Base-by-base conservation (phyloP, 2,113 vertebrate species). In the Dromiciops gliroides region DNA sequence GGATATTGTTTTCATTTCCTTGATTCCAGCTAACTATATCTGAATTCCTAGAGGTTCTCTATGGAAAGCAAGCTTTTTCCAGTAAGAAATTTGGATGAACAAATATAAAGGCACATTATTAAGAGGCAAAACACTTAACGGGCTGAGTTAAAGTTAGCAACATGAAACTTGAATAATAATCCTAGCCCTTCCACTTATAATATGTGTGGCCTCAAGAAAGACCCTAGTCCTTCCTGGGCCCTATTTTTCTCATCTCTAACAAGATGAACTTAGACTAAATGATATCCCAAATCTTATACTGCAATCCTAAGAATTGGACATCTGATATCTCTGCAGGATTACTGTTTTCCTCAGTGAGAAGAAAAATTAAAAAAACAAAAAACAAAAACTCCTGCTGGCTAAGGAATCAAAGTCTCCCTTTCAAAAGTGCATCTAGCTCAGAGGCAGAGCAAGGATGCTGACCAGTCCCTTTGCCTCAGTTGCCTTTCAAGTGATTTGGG, bases 211-310 rank as follows among this genome's bases (percentile, higher is more conserved):
- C 67, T 83, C 0, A 5, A 7, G 16, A 1, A n/a, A 75, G 24
- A 75, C 4, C 16, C 37, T n/a, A 37, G 8, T 1, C 67, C 37
- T n/a, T 4, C 9, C 28, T 14, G 56, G 28, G 28, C 28, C 11
- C 37, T 7, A 53, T 53, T 53, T 60, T 31, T 60, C 67, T 75
- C 14, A n/a, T 75, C 67, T 19, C 1, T 75, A n/a, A 75, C 14
- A n/a, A 19, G 67, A n/a, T 67, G 53, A 67, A 37, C 12, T 12
- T 67, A 67, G 12, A 37, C 12, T 37, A 37, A 11, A 67, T 37
- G 56, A 31, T 12, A 0, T 67, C 31, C 16, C 31, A n/a, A n/a
- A n/a, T n/a, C 1, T 1, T 4, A 19, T 4, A 1, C 67, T 22
- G 67, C 19, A 16, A 22, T 83, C 6, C 37, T 22, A 83, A 44